These are phyloP conservation scores for Alectoris magna DNA, from an alignment of 2,797 vertebrate genomes.

Conservation along the genomic window DNA sequence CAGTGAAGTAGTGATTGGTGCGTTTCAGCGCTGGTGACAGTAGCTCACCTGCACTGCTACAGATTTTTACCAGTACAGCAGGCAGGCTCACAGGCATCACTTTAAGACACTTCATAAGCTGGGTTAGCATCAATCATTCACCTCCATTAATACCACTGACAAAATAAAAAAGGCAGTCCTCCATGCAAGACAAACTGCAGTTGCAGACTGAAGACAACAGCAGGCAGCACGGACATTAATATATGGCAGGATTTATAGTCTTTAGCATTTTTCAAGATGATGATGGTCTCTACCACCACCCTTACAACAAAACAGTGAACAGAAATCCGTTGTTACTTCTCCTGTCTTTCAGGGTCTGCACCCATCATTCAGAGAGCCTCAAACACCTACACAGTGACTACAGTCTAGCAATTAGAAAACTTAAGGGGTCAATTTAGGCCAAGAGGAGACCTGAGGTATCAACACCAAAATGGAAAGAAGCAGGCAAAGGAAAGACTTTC, in stretches of 20 bases:
- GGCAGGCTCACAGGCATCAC: too few relatives aligned
- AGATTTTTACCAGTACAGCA: too few relatives aligned
- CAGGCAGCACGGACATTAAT: not conserved
- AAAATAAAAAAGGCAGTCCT: not conserved
- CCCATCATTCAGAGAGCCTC: not conserved
- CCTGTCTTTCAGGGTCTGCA: not conserved
- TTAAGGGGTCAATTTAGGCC: not conserved
- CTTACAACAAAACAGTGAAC: not conserved
- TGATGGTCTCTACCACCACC: not conserved
- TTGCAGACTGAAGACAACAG: not conserved
- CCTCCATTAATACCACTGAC: not conserved
- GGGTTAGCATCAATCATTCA: not conserved
- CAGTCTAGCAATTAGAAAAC: not conserved
- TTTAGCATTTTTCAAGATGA: not conserved
- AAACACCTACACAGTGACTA: not conserved
- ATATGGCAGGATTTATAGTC: not conserved
- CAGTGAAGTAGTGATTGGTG: too few relatives aligned
- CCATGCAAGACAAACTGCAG: not conserved
- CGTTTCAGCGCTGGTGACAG: too few relatives aligned
- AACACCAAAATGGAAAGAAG: not conserved
- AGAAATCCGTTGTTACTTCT: not conserved
- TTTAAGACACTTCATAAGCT: not conserved
- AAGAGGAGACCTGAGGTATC: not conserved
- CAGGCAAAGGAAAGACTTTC: not conserved
- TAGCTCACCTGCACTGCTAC: too few relatives aligned